Conservation (phyloP, 1,140 invertebrate species). For the Trissolcus basalis region DNA sequence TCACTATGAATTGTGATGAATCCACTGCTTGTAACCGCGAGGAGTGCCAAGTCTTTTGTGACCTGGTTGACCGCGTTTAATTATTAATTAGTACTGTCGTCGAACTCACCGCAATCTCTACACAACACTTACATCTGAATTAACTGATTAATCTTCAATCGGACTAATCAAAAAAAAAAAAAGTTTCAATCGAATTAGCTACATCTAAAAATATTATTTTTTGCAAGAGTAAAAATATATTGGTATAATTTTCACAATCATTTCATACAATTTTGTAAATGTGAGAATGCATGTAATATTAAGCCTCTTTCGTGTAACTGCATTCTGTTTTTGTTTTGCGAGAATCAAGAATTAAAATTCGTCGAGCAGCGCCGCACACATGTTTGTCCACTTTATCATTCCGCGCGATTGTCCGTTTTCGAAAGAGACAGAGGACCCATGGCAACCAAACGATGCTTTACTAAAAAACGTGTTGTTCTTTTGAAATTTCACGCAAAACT, state of each 20-base stretch:
- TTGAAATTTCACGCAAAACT: conserved; percentile 46
- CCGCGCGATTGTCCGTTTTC: conserved; percentile 44
- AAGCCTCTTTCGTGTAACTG: conserved; percentile 28
- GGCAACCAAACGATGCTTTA: conserved; percentile 41
- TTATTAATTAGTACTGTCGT: conserved; percentile 53
- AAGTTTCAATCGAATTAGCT: too few species aligned
- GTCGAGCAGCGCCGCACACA: conserved; percentile 25
- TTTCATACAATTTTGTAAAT: too few species aligned
- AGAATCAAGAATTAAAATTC: conserved; percentile 31
- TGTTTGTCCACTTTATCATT: conserved; percentile 44
- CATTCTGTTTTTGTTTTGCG: conserved; percentile 11
- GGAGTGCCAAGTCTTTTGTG: conserved; percentile 24
- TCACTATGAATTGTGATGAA: conserved; percentile 65
- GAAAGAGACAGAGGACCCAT: conserved; percentile 32
- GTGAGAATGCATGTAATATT: conserved; percentile 5
- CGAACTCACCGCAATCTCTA: conserved; percentile 45
- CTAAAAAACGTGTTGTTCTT: conserved; percentile 34
- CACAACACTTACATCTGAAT: conserved; percentile 15
- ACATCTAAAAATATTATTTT: too few species aligned
- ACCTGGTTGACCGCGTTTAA: conserved; percentile 43
- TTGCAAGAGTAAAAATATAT: too few species aligned
- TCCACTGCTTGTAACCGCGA: conserved; percentile 48
- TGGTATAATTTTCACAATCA: too few species aligned
- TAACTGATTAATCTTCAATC: background rate
- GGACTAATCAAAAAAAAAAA: background rate